Evolutionary conservation across 2,797 vertebrate species (phyloP).

Genomic region (Onychomys leucogaster): DNA sequence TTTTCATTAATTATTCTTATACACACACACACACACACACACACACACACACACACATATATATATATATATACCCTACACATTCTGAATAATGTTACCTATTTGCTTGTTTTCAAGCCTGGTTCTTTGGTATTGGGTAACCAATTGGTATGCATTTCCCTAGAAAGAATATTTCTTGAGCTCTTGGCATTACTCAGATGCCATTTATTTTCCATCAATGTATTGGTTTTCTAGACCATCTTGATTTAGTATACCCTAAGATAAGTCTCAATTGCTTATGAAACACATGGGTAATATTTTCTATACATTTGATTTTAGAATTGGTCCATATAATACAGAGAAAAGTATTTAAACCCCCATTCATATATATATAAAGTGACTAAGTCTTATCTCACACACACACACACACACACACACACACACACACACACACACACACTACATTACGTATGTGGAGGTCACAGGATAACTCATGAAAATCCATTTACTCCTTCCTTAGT

Average conservation of each 20-base stretch:
- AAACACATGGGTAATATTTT: not conserved
- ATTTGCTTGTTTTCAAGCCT: not conserved
- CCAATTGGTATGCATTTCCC: not conserved
- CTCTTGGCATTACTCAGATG: not conserved
- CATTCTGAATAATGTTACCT: not conserved
- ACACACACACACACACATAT: too few relatives aligned
- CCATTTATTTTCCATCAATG: not conserved
- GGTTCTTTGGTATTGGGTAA: not conserved
- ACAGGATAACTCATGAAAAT: not conserved
- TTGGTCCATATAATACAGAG: not conserved
- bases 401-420: not conserved
- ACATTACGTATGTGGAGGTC: not conserved
- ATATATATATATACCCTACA: not conserved
- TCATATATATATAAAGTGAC: too few relatives aligned
- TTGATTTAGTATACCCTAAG: not conserved
- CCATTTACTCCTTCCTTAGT: not conserved
- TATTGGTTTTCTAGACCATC: not conserved
- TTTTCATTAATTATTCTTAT: not conserved
- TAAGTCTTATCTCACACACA: too few relatives aligned
- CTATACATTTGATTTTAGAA: constrained; percentile 15
- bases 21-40: too few relatives aligned
- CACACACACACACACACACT: not conserved
- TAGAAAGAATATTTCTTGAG: not conserved
- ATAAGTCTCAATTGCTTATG: not conserved
- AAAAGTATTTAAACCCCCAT: not conserved